Conservation (phyloP, 35 echinoderm and acorn worm genomes). For the Apostichopus parvimensis region DNA sequence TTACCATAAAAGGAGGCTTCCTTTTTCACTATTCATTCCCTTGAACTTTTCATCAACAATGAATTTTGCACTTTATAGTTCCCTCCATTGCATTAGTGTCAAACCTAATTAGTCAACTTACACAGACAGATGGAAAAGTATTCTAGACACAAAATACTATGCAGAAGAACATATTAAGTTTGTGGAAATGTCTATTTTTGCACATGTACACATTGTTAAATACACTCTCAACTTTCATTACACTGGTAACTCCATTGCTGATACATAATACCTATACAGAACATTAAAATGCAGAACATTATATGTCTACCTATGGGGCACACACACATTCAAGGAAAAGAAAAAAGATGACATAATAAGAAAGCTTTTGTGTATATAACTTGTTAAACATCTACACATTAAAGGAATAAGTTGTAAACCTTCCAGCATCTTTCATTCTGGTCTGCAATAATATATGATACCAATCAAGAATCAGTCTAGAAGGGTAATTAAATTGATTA, state of each 20-base stretch:
- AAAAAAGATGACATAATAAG: not conserved
- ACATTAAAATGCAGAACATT: not conserved
- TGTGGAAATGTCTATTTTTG: constrained; percentile 55
- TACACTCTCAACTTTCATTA: constrained; percentile 39
- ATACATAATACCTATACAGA: not conserved
- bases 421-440: not conserved
- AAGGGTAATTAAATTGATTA: not conserved
- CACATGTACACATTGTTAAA: constrained; percentile 50
- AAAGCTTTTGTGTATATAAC: not conserved
- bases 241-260: constrained; percentile 16
- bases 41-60: too few relatives aligned
- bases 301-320: constrained; percentile 27
- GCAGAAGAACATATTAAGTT: not conserved
- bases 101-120: too few relatives aligned
- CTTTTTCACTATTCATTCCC: too few relatives aligned
- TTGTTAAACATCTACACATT: constrained; percentile 3
- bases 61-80: too few relatives aligned
- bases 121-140: too few relatives aligned
- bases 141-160: not conserved
- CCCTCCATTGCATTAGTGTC: too few relatives aligned
- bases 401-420: not conserved
- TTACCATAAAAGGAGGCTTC: too few relatives aligned
- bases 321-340: constrained; percentile 15
- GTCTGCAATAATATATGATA: not conserved
- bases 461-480: not conserved